Percentiles rank a stretch among this genome's conserved stretches.
phyloP scores from a whole-genome alignment of 1,140 invertebrate genomes.

The Grapholita molesta region DNA sequence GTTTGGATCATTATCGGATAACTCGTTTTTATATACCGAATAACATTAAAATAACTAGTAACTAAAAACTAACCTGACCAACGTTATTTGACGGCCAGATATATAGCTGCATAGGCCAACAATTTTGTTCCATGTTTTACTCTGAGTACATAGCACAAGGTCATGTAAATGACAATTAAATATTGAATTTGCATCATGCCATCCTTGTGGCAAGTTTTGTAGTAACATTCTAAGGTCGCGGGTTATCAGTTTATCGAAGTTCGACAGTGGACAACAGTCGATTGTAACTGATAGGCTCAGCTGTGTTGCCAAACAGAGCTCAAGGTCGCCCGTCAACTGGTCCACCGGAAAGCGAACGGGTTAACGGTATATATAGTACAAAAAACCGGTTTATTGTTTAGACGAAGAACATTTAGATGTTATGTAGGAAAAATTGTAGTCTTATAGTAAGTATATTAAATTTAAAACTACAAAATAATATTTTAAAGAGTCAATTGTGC shows the following conservation, averaged over 20 bases:
- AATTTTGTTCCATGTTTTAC: too few relatives aligned
- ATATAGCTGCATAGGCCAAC: too few relatives aligned
- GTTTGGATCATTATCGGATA: too few relatives aligned
- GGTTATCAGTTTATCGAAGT: background rate
- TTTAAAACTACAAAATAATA: too few relatives aligned
- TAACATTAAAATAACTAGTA: too few relatives aligned
- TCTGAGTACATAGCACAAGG: background rate
- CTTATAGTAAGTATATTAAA: too few relatives aligned
- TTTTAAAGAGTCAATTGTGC: too few relatives aligned
- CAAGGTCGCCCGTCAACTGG: background rate
- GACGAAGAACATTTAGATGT: background rate
- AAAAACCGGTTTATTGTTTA: background rate
- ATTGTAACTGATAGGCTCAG: background rate
- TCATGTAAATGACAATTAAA: constrained; percentile 9
- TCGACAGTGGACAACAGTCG: background rate
- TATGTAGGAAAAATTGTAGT: background rate
- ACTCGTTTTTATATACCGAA: too few relatives aligned
- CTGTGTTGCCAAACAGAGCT: background rate
- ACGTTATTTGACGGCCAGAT: too few relatives aligned
- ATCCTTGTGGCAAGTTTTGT: background rate
- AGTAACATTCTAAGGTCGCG: background rate
- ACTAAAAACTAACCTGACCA: too few relatives aligned
- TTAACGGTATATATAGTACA: background rate
- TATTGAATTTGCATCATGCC: background rate
- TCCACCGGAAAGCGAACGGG: background rate